These are phyloP conservation scores for Apodemia mormo DNA, from an alignment of 2,888 invertebrate species.

Conservation along the genomic window DNA sequence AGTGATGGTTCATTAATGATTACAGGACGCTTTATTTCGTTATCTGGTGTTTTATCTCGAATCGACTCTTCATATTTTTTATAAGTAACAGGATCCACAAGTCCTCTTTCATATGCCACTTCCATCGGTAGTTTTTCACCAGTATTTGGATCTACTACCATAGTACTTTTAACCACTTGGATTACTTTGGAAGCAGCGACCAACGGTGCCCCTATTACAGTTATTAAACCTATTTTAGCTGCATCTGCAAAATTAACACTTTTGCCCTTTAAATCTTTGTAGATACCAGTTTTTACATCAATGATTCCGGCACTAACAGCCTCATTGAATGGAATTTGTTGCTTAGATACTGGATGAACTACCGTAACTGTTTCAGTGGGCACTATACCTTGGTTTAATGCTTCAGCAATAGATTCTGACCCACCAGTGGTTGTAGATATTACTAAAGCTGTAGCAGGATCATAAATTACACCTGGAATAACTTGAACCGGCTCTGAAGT, in stretches of 20 bases:
- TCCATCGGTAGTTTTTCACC: conserved; percentile 89
- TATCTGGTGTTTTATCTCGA: conserved; percentile 50
- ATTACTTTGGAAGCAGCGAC: conserved; percentile 86
- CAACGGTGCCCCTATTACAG: conserved; percentile 88
- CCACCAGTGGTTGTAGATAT: conserved; percentile 87
- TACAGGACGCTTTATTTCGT: conserved; percentile 31
- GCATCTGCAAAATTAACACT: conserved; percentile 87
- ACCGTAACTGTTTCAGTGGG: conserved; percentile 86
- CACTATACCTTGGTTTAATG: conserved; percentile 88
- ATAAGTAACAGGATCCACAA: conserved; percentile 80
- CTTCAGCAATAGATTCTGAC: conserved; percentile 87
- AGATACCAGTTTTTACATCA: conserved; percentile 86
- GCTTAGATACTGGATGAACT: conserved; percentile 85
- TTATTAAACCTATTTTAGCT: conserved; percentile 88
- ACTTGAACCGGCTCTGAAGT: conserved; percentile 87
- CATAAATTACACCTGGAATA: conserved; percentile 87
- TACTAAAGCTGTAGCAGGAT: conserved; percentile 88
- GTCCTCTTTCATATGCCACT: conserved; percentile 83
- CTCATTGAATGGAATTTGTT: conserved; percentile 85
- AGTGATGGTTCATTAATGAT: conserved; percentile 46
- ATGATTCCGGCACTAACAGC: conserved; percentile 90
- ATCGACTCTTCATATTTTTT: conserved; percentile 72
- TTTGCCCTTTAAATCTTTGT: conserved; percentile 84
- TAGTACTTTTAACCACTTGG: conserved; percentile 83
- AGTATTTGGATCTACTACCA: conserved; percentile 89